phyloP scores from a whole-genome alignment of 1,140 invertebrate genomes.

The Paramacrobiotus metropolitanus region DNA sequence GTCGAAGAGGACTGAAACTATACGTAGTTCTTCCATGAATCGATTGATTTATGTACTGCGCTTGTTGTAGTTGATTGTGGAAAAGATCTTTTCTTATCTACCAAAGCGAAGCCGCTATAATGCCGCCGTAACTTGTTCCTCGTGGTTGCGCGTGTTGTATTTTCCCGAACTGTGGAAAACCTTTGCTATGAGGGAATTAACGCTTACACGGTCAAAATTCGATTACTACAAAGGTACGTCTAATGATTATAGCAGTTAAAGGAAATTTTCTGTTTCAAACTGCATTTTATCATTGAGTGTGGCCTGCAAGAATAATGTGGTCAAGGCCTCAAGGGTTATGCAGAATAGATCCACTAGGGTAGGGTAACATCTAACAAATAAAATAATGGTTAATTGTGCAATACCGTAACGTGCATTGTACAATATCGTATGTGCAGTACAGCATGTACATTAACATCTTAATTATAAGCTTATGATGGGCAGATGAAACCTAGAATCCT shows the following conservation, averaged over 20 bases:
- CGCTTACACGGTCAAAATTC: slow-evolving; percentile 44
- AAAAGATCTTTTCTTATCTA: slow-evolving; percentile 47
- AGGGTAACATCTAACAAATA: too few relatives aligned
- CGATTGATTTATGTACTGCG: not conserved
- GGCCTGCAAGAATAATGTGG: too few relatives aligned
- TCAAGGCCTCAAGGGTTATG: too few relatives aligned
- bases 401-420: not conserved
- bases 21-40: not conserved
- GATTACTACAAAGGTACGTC: slow-evolving; percentile 63
- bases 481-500: not conserved
- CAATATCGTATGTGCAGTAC: not conserved
- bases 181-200: slow-evolving; percentile 43
- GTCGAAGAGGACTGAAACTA: not conserved
- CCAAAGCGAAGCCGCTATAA: slow-evolving; percentile 41
- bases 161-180: slow-evolving; percentile 44
- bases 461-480: too few relatives aligned
- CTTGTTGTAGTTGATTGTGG: slow-evolving; percentile 27
- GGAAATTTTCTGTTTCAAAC: not conserved
- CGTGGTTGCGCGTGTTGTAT: slow-evolving; percentile 33
- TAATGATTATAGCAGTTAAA: slow-evolving; percentile 8
- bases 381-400: too few relatives aligned
- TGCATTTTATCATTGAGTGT: too few relatives aligned
- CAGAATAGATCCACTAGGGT: too few relatives aligned
- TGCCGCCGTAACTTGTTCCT: slow-evolving; percentile 27
- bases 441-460: too few relatives aligned